A percentile compares a stretch with the other conserved stretches of the same genome.
These are phyloP conservation scores for Eupelmus urozonus DNA, from an alignment of 2,888 invertebrate genomes.

Conservation along the genomic window DNA sequence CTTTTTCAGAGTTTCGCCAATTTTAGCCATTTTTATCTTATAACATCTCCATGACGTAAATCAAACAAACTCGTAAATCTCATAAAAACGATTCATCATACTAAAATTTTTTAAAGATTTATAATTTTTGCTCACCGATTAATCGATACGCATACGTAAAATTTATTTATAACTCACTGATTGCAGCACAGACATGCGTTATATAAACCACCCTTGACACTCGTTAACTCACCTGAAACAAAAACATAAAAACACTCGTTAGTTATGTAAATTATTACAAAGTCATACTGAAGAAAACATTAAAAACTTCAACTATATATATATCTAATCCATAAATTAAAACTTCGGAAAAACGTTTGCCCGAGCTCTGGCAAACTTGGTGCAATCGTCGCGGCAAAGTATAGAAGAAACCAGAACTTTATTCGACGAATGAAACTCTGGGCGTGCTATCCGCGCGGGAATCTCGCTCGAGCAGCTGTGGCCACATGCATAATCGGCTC, in stretches of 20 bases:
- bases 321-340: not conserved
- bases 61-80: not conserved
- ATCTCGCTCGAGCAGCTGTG: slow-evolving; percentile 36
- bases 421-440: slow-evolving; percentile 37
- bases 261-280: slow-evolving; percentile 2
- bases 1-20: too few relatives aligned
- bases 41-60: too few relatives aligned
- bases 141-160: too few relatives aligned
- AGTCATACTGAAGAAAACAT: slow-evolving; percentile 1
- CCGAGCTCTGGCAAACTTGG: not conserved
- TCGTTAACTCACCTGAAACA: slow-evolving; percentile 40
- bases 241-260: slow-evolving; percentile 3
- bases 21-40: too few relatives aligned
- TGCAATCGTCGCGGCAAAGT: slow-evolving; percentile 2
- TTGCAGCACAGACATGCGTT: not conserved
- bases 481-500: slow-evolving; percentile 32
- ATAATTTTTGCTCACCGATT: too few relatives aligned
- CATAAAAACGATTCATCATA: not conserved
- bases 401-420: not conserved
- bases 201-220: too few relatives aligned
- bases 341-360: not conserved
- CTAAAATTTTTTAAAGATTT: too few relatives aligned
- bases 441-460: slow-evolving; percentile 22
- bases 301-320: not conserved
- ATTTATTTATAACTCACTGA: slow-evolving; percentile 20